Conservation (phyloP, 2,113 vertebrate genomes). For the Gallinago undulata region DNA sequence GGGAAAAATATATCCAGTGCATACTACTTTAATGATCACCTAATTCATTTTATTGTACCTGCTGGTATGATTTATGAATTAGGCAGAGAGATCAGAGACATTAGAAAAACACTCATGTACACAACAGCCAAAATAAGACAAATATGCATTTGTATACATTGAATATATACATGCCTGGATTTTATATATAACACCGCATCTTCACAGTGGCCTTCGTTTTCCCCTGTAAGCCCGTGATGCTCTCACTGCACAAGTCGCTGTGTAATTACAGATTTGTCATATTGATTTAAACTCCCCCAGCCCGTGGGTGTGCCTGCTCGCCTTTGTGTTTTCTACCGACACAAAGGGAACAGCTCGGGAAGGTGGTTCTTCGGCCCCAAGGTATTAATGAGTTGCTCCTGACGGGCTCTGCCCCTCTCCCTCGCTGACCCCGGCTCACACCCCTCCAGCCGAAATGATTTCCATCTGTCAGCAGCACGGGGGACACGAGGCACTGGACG, state of each 20-base stretch:
- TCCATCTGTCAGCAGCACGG: constrained; percentile 40
- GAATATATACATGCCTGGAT: not conserved
- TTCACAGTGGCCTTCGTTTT: not conserved
- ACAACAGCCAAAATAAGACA: not conserved
- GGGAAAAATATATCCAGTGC: not conserved
- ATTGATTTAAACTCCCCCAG: constrained; percentile 44
- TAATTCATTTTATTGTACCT: constrained; percentile 42
- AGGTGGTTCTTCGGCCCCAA: not conserved
- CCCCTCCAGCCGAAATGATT: not conserved
- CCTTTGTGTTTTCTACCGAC: not conserved
- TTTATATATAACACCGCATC: not conserved
- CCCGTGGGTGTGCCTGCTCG: not conserved
- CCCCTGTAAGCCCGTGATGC: not conserved
- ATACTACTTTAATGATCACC: constrained; percentile 38
- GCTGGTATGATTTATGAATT: constrained; percentile 56
- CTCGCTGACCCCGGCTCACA: not conserved
- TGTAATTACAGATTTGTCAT: constrained; percentile 54
- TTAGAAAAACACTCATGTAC: not conserved
- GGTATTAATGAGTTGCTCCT: constrained; percentile 48
- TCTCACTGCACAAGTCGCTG: not conserved
- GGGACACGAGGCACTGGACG: not conserved
- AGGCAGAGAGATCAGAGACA: not conserved
- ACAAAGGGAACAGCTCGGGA: constrained; percentile 19
- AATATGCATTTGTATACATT: not conserved
- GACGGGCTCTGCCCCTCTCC: not conserved